A percentile compares a stretch with the other conserved stretches of the same genome.
Evolutionary conservation across 1,140 invertebrate genomes (phyloP).

Genomic region (Drosophila persimilis): DNA sequence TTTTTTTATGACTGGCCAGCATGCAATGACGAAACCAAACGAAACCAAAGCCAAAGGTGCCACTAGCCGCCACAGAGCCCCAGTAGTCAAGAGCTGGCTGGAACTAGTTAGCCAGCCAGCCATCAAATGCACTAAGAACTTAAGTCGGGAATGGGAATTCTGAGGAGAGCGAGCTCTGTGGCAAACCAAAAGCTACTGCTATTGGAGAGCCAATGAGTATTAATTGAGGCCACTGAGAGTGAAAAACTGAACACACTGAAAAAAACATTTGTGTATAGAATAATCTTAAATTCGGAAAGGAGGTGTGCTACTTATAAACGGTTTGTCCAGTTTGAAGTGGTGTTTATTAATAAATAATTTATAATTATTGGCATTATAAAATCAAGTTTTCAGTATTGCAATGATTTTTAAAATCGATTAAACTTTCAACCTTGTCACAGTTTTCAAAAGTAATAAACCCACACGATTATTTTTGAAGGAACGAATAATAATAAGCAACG

Average conservation of each 20-base stretch:
- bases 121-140: constrained; percentile 30
- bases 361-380: too few relatives aligned
- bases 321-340: too few relatives aligned
- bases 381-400: too few relatives aligned
- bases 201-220: constrained; percentile 40
- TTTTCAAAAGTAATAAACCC: too few relatives aligned
- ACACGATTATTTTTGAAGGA: too few relatives aligned
- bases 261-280: constrained; percentile 1
- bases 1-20: constrained; percentile 63
- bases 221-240: constrained; percentile 58
- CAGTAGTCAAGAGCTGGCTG: constrained; percentile 3
- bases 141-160: constrained; percentile 5
- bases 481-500: too few relatives aligned
- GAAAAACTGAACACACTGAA: constrained; percentile 1
- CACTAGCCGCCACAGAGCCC: constrained; percentile 16
- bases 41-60: constrained; percentile 57
- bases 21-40: constrained; percentile 62
- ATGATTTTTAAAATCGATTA: too few relatives aligned
- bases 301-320: too few relatives aligned
- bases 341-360: too few relatives aligned
- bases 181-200: background rate
- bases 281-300: background rate
- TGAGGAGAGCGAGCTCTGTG: constrained; percentile 1
- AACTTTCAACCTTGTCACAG: too few relatives aligned
- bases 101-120: constrained; percentile 21